These are phyloP conservation scores for Mobula hypostoma DNA, from an alignment of 2,113 vertebrate genomes.

Conservation along the genomic window DNA sequence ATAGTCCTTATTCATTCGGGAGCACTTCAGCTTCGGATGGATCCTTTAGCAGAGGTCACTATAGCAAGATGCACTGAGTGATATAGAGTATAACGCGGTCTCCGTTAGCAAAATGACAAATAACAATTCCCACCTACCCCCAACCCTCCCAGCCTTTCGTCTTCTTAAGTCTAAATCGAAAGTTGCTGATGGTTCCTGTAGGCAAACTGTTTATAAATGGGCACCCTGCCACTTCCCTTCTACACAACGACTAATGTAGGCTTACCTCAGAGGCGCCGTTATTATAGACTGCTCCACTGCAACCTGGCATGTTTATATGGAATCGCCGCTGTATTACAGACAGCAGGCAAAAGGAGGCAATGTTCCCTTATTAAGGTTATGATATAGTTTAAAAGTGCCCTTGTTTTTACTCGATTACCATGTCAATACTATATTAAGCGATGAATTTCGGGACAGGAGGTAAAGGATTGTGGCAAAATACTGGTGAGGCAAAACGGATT, in stretches of 20 bases:
- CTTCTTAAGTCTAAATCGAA: neutral
- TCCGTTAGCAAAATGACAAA: too few relatives aligned
- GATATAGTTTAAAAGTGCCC: neutral
- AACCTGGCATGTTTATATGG: too few relatives aligned
- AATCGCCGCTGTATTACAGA: neutral
- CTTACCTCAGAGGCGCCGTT: too few relatives aligned
- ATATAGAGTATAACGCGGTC: neutral
- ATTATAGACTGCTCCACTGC: neutral
- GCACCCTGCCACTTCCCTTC: neutral
- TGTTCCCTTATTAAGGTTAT: neutral
- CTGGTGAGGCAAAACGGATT: neutral
- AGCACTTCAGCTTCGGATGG: neutral
- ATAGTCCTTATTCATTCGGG: neutral
- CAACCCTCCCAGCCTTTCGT: too few relatives aligned
- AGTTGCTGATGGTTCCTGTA: neutral
- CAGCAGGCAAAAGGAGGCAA: too few relatives aligned
- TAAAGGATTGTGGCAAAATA: too few relatives aligned
- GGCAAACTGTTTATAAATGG: neutral
- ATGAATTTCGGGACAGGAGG: neutral
- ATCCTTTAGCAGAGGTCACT: neutral
- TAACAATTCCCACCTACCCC: too few relatives aligned
- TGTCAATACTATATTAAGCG: neutral
- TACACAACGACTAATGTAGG: neutral
- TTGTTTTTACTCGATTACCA: neutral
- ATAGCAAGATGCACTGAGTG: neutral